Evolutionary conservation across 2,888 invertebrate species (phyloP).

Genomic region (Epistrophella euchroma): DNA sequence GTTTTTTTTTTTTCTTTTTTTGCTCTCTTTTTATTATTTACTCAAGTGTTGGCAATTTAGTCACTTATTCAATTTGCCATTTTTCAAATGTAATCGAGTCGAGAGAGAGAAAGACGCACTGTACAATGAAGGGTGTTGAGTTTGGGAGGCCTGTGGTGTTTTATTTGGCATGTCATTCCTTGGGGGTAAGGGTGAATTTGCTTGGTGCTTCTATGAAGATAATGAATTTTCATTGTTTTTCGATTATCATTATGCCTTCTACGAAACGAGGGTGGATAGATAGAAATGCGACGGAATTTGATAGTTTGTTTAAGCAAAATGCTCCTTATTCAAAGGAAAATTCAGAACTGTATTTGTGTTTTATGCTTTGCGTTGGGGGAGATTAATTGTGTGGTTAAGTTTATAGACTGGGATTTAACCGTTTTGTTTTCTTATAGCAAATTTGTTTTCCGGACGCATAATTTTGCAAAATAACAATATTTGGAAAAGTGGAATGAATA

Average conservation of each 20-base stretch:
- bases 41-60: conserved; percentile 76
- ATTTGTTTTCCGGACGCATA: conserved; percentile 72
- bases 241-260: conserved; percentile 52
- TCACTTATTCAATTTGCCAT: conserved; percentile 84
- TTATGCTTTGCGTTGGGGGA: conserved; percentile 42
- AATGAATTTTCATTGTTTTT: conserved; percentile 76
- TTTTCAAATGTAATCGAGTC: conserved; percentile 81
- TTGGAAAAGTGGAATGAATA: neutral
- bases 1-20: conserved; percentile 7
- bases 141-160: conserved; percentile 50
- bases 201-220: conserved; percentile 58
- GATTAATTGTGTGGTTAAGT: conserved; percentile 75
- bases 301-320: conserved; percentile 60
- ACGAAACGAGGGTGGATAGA: neutral
- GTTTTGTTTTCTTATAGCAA: conserved; percentile 68
- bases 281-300: conserved; percentile 53
- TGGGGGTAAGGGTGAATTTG: conserved; percentile 18
- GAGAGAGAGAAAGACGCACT: conserved; percentile 19
- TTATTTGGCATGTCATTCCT: conserved; percentile 67
- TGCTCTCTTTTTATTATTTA: conserved; percentile 77
- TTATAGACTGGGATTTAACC: conserved; percentile 42
- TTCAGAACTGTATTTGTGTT: conserved; percentile 5
- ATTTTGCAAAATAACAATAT: conserved; percentile 48
- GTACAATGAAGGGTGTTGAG: neutral
- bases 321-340: conserved; percentile 3